These are phyloP conservation scores for Nanorana parkeri DNA, from an alignment of 2,113 vertebrate genomes.

Conservation along the genomic window DNA sequence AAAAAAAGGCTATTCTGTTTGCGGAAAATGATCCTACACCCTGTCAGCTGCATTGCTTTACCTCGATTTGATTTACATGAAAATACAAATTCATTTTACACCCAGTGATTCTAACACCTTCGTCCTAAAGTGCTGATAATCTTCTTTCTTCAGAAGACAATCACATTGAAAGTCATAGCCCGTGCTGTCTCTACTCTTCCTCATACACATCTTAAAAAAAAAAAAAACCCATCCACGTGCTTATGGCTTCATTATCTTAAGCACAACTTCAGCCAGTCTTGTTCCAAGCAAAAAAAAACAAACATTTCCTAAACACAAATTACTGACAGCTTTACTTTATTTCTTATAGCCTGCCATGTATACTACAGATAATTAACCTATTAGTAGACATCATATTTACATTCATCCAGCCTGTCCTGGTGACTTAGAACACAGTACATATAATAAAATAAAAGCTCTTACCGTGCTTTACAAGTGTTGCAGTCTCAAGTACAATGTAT, in stretches of 20 bases:
- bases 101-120: conserved; percentile 35
- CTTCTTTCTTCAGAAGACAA: conserved; percentile 30
- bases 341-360: conserved; percentile 29
- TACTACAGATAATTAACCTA: conserved; percentile 59
- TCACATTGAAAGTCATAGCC: background rate
- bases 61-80: conserved; percentile 41
- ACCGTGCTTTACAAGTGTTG: conserved; percentile 61
- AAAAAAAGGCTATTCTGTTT: background rate
- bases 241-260: conserved; percentile 43
- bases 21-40: background rate
- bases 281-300: background rate
- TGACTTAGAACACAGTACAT: conserved; percentile 23
- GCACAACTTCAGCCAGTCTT: background rate
- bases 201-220: background rate
- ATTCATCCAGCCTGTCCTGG: conserved; percentile 60
- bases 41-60: background rate
- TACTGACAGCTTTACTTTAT: conserved; percentile 37
- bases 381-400: conserved; percentile 60
- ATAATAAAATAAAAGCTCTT: conserved; percentile 61
- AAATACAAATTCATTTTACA: conserved; percentile 37
- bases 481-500: conserved; percentile 52
- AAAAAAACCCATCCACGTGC: too few relatives aligned
- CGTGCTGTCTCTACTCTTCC: conserved; percentile 18
- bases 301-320: conserved; percentile 38
- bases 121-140: conserved; percentile 33